These are phyloP conservation scores for Psococerastis gibbosa DNA, from an alignment of 2,888 invertebrate genomes.

Conservation along the genomic window DNA sequence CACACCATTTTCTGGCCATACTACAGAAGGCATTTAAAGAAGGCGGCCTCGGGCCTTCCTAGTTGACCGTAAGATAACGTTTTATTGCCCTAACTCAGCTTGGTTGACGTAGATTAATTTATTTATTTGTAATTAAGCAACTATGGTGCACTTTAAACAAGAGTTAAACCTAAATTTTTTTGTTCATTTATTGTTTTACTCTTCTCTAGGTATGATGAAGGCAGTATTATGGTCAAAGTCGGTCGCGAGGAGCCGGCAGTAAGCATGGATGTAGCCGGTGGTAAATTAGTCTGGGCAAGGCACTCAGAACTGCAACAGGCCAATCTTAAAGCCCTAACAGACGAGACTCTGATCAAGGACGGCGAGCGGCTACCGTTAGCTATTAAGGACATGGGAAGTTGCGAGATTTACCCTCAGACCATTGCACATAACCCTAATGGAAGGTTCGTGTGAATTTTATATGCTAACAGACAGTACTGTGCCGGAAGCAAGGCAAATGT, in stretches of 20 bases:
- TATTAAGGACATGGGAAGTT: slow-evolving; percentile 97
- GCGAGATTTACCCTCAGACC: slow-evolving; percentile 97
- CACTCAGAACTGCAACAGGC: slow-evolving; percentile 98
- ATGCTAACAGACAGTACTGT: not conserved
- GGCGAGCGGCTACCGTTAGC: slow-evolving; percentile 85
- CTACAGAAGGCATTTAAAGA: no score
- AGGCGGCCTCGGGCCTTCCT: no score
- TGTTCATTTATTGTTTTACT: no score
- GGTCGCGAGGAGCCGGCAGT: slow-evolving; percentile 98
- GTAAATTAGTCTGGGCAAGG: slow-evolving; percentile 97
- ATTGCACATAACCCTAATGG: slow-evolving; percentile 98
- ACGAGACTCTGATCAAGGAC: slow-evolving; percentile 64
- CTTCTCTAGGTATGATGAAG: slow-evolving; percentile 65
- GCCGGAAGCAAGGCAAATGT: no score
- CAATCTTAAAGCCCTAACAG: slow-evolving; percentile 68
- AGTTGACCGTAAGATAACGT: no score
- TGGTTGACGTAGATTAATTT: no score
- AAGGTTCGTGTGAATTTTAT: slow-evolving; percentile 36
- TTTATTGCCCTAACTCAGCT: no score
- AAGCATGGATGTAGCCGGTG: slow-evolving; percentile 96
- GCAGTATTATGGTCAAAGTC: slow-evolving; percentile 88
- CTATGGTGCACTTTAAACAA: no score
- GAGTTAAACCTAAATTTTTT: no score
- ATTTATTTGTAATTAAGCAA: no score
- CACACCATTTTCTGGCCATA: no score